Percentiles rank a stretch among this genome's conserved stretches.
Conservation (phyloP, 2,888 invertebrate genomes). For the Conomelus anceps region DNA sequence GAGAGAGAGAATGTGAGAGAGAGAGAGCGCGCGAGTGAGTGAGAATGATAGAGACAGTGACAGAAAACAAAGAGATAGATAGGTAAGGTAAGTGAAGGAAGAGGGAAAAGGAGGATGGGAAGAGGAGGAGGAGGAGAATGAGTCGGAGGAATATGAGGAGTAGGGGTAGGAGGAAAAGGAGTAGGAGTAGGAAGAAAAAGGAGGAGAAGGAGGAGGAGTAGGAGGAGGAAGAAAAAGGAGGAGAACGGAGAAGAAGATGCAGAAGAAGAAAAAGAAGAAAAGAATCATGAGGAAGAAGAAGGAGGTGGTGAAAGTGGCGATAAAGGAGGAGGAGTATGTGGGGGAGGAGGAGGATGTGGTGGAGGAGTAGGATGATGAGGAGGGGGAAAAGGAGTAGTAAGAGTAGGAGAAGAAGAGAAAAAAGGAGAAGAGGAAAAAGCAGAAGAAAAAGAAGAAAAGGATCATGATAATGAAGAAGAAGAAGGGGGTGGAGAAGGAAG, state of each 20-base stretch:
- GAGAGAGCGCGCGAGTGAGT: too few relatives aligned
- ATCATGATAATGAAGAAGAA: too few relatives aligned
- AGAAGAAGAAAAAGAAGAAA: neutral
- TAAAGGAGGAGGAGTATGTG: neutral
- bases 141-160: too few relatives aligned
- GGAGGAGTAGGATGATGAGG: slow-evolving; percentile 19
- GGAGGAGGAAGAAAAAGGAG: neutral
- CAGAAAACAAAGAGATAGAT: too few relatives aligned
- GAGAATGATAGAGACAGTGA: too few relatives aligned
- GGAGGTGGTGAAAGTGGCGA: neutral
- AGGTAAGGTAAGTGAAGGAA: too few relatives aligned
- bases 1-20: too few relatives aligned
- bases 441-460: neutral
- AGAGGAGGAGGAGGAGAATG: too few relatives aligned
- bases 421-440: neutral
- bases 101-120: too few relatives aligned
- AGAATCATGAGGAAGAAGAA: slow-evolving; percentile 18
- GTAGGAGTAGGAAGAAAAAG: too few relatives aligned
- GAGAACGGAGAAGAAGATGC: too few relatives aligned
- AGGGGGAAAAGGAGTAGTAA: slow-evolving; percentile 33
- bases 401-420: slow-evolving; percentile 18
- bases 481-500: neutral
- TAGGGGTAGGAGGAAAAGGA: too few relatives aligned
- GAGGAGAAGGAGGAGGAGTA: neutral
- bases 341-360: neutral